Evolutionary conservation across 2,888 invertebrate genomes (phyloP).

Genomic region (Ochropleura leucogaster): DNA sequence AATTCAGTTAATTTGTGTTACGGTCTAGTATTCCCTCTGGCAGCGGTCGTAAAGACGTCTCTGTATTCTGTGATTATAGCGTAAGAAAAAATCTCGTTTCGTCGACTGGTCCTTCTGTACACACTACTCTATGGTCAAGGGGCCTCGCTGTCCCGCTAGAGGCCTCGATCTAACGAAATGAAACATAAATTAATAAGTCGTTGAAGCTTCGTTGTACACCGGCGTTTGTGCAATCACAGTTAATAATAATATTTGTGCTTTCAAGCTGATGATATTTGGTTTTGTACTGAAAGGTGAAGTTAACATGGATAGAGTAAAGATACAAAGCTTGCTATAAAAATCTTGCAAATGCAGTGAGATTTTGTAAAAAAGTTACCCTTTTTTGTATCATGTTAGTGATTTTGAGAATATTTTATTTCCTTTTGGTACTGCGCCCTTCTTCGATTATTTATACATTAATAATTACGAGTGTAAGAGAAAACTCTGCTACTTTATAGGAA

Average conservation of each 20-base stretch:
- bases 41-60: no score
- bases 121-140: neutral
- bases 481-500: no score
- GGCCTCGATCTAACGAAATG: slow-evolving; percentile 63
- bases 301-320: neutral
- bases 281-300: slow-evolving; percentile 9
- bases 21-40: no score
- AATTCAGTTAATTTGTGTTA: no score
- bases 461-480: no score
- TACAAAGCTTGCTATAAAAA: slow-evolving; percentile 1
- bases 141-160: slow-evolving; percentile 31
- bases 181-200: slow-evolving; percentile 70
- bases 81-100: no score
- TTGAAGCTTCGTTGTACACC: slow-evolving; percentile 19
- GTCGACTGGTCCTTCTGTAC: slow-evolving; percentile 18
- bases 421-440: neutral
- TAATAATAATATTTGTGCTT: slow-evolving; percentile 38
- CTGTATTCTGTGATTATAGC: no score
- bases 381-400: neutral
- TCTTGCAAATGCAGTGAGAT: neutral
- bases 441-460: neutral
- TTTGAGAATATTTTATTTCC: neutral
- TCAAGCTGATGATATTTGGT: slow-evolving; percentile 6
- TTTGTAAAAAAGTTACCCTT: slow-evolving; percentile 10
- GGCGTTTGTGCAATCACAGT: slow-evolving; percentile 26